Evolutionary conservation across 2,797 vertebrate species (phyloP).

Genomic region (Anguilla pacifica): DNA sequence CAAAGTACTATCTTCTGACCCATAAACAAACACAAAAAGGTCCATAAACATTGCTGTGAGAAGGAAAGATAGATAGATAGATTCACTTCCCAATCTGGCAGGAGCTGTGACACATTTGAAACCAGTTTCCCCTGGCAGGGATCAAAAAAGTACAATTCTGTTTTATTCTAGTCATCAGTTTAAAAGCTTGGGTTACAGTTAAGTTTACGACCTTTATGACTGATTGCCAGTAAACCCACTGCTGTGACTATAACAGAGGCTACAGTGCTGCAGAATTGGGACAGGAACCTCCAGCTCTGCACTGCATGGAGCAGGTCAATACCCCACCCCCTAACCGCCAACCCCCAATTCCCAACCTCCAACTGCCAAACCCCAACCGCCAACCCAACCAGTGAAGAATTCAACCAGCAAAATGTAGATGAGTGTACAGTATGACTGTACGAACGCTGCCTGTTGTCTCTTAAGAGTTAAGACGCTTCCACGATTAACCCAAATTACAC

Average conservation of each 20-base stretch:
- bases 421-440: conserved; percentile 14
- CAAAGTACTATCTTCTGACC: background rate
- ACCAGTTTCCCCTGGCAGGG: too few species aligned
- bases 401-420: background rate
- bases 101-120: too few species aligned
- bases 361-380: background rate
- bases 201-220: background rate
- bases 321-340: background rate
- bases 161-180: background rate
- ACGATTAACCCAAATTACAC: conserved; percentile 33
- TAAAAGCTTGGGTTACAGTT: background rate
- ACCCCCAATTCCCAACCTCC: background rate
- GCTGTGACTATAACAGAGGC: background rate
- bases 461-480: conserved; percentile 3
- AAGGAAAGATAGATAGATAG: too few species aligned
- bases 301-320: background rate
- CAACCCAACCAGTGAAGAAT: too few species aligned
- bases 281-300: background rate
- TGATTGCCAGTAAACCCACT: background rate
- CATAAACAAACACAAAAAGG: background rate
- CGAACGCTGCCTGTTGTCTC: conserved; percentile 10
- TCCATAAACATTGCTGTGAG: too few species aligned
- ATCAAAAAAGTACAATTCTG: too few species aligned
- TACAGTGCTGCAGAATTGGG: background rate
- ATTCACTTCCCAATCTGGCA: too few species aligned